Evolutionary conservation across 2,113 vertebrate genomes (phyloP).

Genomic region (Bufo gargarizans): DNA sequence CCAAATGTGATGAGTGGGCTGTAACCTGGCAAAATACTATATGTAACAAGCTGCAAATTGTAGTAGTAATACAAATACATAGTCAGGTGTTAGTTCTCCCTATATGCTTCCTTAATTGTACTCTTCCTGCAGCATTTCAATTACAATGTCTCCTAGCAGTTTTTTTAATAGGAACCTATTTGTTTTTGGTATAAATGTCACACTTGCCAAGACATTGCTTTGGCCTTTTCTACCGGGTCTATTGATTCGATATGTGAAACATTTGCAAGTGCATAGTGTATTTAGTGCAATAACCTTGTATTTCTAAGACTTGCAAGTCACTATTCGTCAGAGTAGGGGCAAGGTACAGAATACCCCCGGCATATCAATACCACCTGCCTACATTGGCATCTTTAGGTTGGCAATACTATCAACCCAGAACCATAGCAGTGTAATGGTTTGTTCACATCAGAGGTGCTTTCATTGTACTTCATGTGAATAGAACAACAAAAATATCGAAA

Average conservation of each 20-base stretch:
- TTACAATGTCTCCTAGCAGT: background rate
- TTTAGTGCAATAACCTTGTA: background rate
- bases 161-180: background rate
- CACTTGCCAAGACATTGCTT: background rate
- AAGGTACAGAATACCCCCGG: background rate
- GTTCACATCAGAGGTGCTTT: background rate
- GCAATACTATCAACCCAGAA: background rate
- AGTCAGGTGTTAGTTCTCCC: background rate
- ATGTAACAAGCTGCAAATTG: background rate
- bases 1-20: conserved; percentile 36
- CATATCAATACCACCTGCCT: background rate
- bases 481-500: no score
- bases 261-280: background rate
- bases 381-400: background rate
- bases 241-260: background rate
- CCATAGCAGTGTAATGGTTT: background rate
- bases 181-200: background rate
- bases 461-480: no score
- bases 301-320: background rate
- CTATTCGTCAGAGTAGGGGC: background rate
- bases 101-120: background rate
- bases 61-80: background rate
- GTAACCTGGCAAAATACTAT: conserved; percentile 19
- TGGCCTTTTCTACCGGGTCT: background rate
- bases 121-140: background rate